Evolutionary conservation across 2,888 invertebrate genomes (phyloP), one percentile per base, ranked within the genome.

Genomic region (Melieria picta): DNA sequence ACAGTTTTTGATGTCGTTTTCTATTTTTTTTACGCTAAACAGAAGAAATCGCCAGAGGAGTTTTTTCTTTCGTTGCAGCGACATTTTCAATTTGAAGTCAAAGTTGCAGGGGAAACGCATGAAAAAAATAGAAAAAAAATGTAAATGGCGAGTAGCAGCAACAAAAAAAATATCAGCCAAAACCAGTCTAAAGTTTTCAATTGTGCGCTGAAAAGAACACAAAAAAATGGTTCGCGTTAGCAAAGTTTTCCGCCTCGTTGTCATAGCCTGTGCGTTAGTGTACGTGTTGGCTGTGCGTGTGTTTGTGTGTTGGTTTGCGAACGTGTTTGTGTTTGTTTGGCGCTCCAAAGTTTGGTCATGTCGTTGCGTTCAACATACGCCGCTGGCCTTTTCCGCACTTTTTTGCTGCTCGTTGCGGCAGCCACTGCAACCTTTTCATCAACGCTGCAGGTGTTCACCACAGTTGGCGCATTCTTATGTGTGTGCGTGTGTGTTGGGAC

Each of bases 401-500:
- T 62, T 46, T 62, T 13, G 10, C n/a, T 16, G 16, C n/a, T 16
- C 46, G 30, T 7, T 52, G 30, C 50, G 48, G 57, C 11, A 6
- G 4, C 11, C 11, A 57, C 48, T 30, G 47, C 58, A 42, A 48
- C 58, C 7, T 58, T 13, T 5, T 42, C 11, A 48, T 47, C n/a
- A 47, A 48, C 11, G 16, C 13, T 42, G 42, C 58, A 42, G 43
- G 42, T 45, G 10, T 45, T 60, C 48, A 43, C 7, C 60, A n/a
- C 7, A 42, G 43, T 60, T 48, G 16, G 16, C 16, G 16, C 16
- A 16, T 16, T 16, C 16, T 16, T 56, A 46, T 47, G 46, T 55
- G 52, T 16, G 45, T 67, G 45, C 30, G 43, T 61, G 48, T 50
- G 43, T 63, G 62, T 56, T 43, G 42, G 46, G 46, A 81, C 81